These are phyloP conservation scores for Sminthurinus signatus DNA, from an alignment of 1,140 invertebrate genomes.

Conservation along the genomic window DNA sequence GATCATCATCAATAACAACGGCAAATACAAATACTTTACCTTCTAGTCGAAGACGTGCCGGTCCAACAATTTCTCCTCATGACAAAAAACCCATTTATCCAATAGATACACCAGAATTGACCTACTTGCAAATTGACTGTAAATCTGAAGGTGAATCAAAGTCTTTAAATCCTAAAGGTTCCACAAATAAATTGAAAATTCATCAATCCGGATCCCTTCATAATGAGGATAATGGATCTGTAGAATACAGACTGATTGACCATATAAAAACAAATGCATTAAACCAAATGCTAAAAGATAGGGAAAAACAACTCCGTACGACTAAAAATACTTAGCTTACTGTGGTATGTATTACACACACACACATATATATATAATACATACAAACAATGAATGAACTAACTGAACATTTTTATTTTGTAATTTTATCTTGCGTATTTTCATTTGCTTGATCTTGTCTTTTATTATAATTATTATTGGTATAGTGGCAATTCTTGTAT, in stretches of 20 bases:
- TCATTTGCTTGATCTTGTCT: too few species aligned
- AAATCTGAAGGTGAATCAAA: constrained; percentile 7
- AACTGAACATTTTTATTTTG: too few species aligned
- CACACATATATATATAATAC: too few species aligned
- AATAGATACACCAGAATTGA: constrained; percentile 27
- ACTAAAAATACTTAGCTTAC: too few species aligned
- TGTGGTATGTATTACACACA: neutral
- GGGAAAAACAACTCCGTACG: constrained; percentile 29
- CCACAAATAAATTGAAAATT: too few species aligned
- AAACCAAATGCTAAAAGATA: constrained; percentile 35
- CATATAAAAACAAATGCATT: constrained; percentile 39
- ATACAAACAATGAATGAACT: too few species aligned
- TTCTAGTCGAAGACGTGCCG: constrained; percentile 9
- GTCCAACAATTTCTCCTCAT: constrained; percentile 29
- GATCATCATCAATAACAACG: too few species aligned
- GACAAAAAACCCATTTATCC: constrained; percentile 30
- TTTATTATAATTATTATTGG: too few species aligned
- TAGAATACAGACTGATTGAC: constrained; percentile 39
- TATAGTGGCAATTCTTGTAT: too few species aligned
- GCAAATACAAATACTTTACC: constrained; percentile 20
- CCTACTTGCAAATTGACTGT: constrained; percentile 38
- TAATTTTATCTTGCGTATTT: too few species aligned
- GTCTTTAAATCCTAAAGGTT: neutral
- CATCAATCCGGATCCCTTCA: neutral
- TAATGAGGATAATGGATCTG: constrained; percentile 10